phyloP scores from a whole-genome alignment of 2,797 vertebrate species.

The Diplodus puntazzo region DNA sequence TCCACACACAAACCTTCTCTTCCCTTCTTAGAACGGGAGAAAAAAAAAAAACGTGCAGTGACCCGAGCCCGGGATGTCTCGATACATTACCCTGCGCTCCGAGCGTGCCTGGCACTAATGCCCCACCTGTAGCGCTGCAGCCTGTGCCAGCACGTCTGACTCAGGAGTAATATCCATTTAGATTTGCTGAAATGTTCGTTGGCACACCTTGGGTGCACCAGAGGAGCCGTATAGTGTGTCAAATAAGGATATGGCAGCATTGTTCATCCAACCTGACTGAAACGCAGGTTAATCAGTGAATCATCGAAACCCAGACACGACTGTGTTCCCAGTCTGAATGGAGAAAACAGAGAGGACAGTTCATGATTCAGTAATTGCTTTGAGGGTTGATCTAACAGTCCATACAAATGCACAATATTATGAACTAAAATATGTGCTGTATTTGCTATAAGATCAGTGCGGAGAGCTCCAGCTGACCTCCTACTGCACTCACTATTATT shows the following conservation, averaged over 20 bases:
- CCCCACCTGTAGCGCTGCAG: conserved; percentile 68
- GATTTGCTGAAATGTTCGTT: conserved; percentile 85
- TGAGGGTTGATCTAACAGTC: background rate
- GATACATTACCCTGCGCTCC: conserved; percentile 48
- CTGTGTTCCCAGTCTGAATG: conserved; percentile 15
- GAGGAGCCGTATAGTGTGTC: conserved; percentile 71
- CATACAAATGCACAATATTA: background rate
- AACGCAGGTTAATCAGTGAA: conserved; percentile 55
- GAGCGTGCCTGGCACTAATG: conserved; percentile 59
- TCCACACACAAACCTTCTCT: conserved; percentile 16
- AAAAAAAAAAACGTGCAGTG: conserved; percentile 19
- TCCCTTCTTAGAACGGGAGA: conserved; percentile 14
- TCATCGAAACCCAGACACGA: conserved; percentile 11
- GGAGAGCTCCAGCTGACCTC: background rate
- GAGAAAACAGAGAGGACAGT: conserved; percentile 10
- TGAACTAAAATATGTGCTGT: background rate
- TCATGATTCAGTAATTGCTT: conserved; percentile 4
- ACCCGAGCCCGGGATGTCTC: conserved; percentile 45
- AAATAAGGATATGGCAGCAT: conserved; percentile 61
- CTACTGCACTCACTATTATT: conserved; percentile 12
- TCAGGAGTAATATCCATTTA: conserved; percentile 80
- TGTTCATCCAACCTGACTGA: conserved; percentile 47
- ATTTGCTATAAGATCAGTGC: background rate
- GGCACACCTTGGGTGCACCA: conserved; percentile 64
- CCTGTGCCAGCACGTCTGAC: conserved; percentile 69